These are phyloP conservation scores for Cepaea nemoralis DNA, from an alignment of 1,140 invertebrate species.

Conservation along the genomic window DNA sequence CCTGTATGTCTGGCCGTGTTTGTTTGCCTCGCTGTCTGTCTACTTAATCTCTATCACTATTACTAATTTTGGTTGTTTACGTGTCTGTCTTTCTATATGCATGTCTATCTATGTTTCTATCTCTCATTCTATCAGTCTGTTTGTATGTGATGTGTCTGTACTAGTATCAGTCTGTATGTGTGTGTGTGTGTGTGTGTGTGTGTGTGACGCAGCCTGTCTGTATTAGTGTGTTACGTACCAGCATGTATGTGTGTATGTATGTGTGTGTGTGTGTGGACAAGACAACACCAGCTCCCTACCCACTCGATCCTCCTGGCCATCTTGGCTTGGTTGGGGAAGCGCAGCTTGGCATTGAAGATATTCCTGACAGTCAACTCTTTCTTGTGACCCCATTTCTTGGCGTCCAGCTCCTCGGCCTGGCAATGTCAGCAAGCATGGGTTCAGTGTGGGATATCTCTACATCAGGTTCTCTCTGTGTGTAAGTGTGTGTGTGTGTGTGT, in stretches of 20 bases:
- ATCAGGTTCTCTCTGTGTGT: neutral
- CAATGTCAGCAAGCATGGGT: neutral
- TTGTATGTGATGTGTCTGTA: no score
- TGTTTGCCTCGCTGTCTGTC: no score
- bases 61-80: no score
- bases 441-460: neutral
- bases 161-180: no score
- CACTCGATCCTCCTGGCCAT: slow-evolving; percentile 30
- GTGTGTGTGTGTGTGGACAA: neutral
- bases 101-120: neutral
- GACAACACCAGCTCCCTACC: neutral
- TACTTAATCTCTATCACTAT: no score
- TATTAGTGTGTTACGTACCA: no score
- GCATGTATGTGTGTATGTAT: no score
- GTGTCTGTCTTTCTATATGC: no score
- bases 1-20: no score
- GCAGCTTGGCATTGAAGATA: neutral
- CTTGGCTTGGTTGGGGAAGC: neutral
- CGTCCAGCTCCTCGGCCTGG: slow-evolving; percentile 2
- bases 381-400: slow-evolving; percentile 4
- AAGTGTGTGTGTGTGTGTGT: no score
- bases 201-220: no score
- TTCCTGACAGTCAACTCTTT: neutral
- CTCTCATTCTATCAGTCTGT: neutral
- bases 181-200: no score